phyloP scores from a whole-genome alignment of 2,888 invertebrate genomes.

The Agrotis exclamationis region DNA sequence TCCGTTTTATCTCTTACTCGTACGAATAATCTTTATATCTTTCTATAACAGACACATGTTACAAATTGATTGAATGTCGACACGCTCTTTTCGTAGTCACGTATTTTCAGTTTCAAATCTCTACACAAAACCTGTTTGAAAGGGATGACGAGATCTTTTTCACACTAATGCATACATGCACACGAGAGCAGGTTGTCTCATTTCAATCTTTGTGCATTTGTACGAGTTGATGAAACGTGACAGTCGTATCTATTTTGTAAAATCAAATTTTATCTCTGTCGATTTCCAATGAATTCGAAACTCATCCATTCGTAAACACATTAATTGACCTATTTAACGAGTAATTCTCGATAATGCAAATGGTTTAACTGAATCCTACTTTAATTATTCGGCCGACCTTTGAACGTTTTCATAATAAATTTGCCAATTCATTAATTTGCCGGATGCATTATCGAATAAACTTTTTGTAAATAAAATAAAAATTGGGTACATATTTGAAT shows the following conservation, averaged over 20 bases:
- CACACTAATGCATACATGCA: constrained; percentile 15
- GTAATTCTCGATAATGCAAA: constrained; percentile 4
- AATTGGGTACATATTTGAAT: no score
- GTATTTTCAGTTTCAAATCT: background rate
- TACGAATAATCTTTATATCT: background rate
- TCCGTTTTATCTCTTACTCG: no score
- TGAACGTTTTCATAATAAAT: constrained; percentile 30
- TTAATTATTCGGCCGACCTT: constrained; percentile 38
- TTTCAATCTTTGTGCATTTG: constrained; percentile 8
- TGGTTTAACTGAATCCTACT: constrained; percentile 23
- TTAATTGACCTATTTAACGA: constrained; percentile 29
- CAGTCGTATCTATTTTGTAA: background rate
- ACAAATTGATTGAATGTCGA: background rate
- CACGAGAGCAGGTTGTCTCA: background rate
- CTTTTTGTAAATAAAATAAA: no score
- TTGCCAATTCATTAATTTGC: constrained; percentile 25
- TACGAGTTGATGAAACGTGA: background rate
- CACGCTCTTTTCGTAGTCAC: no score
- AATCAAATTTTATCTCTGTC: constrained; percentile 21
- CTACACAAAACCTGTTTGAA: background rate
- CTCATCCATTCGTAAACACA: constrained; percentile 10
- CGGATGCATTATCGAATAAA: constrained; percentile 9
- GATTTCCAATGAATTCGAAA: constrained; percentile 12
- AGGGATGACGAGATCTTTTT: background rate
- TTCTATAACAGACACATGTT: background rate